phyloP scores from a whole-genome alignment of 1,140 invertebrate genomes.

The Scaptodrosophila lebanonensis region DNA sequence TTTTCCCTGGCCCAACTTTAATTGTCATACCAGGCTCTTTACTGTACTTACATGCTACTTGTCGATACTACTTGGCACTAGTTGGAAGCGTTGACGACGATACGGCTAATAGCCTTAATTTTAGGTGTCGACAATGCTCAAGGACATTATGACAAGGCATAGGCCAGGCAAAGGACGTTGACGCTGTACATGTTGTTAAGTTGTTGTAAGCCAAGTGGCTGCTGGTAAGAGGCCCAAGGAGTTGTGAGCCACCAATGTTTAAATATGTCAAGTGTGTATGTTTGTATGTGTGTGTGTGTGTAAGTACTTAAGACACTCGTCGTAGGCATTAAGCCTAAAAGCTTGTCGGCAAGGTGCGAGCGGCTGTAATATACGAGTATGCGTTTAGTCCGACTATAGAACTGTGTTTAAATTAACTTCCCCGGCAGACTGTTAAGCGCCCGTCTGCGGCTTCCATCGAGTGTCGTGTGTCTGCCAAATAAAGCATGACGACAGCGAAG shows the following conservation, averaged over 20 bases:
- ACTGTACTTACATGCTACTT: conserved; percentile 39
- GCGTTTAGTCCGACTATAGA: no score
- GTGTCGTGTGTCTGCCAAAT: no score
- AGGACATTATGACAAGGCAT: conserved; percentile 41
- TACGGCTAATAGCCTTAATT: conserved; percentile 50
- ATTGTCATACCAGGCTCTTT: conserved; percentile 55
- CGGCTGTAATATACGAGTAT: no score
- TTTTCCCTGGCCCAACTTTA: conserved; percentile 36
- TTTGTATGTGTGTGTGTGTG: no score
- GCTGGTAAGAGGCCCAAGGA: neutral
- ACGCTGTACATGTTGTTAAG: conserved; percentile 4
- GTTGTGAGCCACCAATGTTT: conserved; percentile 16
- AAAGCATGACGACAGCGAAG: no score
- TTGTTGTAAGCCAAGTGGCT: conserved; percentile 39
- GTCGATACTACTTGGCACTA: conserved; percentile 5
- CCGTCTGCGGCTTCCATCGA: no score
- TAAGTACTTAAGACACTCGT: no score
- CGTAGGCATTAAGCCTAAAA: no score
- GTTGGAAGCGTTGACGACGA: conserved; percentile 4
- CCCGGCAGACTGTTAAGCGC: no score
- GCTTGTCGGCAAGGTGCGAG: no score
- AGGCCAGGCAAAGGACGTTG: conserved; percentile 7
- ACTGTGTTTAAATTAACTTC: no score
- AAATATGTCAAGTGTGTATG: conserved; percentile 51
- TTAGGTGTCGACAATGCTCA: conserved; percentile 55